Conservation (phyloP, 2,797 vertebrate species). For the Limnodromus scolopaceus region DNA sequence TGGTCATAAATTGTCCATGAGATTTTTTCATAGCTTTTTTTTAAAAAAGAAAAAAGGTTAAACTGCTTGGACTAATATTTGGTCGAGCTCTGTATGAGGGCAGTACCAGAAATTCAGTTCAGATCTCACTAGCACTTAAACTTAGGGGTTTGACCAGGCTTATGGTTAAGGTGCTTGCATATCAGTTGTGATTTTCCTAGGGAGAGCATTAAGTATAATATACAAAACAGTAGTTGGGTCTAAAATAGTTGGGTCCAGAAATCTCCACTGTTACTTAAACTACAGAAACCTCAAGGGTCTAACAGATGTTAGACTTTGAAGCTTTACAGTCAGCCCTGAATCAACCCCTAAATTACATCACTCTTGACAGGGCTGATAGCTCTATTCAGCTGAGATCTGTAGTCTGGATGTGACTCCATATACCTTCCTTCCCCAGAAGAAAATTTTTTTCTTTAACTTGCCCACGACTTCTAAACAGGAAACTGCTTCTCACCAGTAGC, state of each 20-base stretch:
- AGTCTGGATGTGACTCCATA: not conserved
- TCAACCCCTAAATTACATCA: not conserved
- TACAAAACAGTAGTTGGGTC: not conserved
- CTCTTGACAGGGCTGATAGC: not conserved
- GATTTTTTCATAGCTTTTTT: not conserved
- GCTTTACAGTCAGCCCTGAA: not conserved
- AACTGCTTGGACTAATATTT: not conserved
- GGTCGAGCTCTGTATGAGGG: not conserved
- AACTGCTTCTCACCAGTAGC: not conserved
- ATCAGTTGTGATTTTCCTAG: not conserved
- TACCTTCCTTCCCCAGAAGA: not conserved
- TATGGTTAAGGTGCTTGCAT: not conserved
- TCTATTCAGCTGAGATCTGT: not conserved
- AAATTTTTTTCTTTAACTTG: not conserved
- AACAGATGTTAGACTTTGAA: not conserved
- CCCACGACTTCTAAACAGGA: not conserved
- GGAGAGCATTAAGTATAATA: not conserved
- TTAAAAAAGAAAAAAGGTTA: not conserved
- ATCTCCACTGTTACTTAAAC: not conserved
- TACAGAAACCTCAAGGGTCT: not conserved
- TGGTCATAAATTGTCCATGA: not conserved
- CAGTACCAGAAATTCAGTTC: not conserved
- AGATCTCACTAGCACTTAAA: not conserved
- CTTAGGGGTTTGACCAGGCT: not conserved
- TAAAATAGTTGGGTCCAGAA: not conserved